phyloP scores from a whole-genome alignment of 2,797 vertebrate species.

The Pangasius krempfi region DNA sequence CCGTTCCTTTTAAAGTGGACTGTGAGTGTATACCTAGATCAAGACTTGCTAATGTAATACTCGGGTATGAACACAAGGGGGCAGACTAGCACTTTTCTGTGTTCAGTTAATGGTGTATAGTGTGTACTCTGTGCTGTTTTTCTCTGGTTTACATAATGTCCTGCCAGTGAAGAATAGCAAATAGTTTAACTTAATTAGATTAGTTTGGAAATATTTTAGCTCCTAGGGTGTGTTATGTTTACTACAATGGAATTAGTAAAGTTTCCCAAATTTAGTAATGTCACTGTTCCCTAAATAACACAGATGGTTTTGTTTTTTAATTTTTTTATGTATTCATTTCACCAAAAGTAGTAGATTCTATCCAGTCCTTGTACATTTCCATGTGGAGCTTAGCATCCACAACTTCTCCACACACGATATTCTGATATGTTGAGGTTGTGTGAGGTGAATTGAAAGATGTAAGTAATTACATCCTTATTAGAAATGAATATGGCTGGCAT shows the following conservation, averaged over 20 bases:
- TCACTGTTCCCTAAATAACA: neutral
- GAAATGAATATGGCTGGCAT: constrained; percentile 29
- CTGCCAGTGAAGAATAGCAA: neutral
- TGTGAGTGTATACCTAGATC: neutral
- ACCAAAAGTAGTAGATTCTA: neutral
- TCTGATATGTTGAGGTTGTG: constrained; percentile 5
- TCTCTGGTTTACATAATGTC: neutral
- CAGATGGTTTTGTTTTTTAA: too few species aligned
- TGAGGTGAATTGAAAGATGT: constrained; percentile 40
- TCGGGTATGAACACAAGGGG: constrained; percentile 63
- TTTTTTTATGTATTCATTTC: neutral
- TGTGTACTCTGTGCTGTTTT: too few species aligned
- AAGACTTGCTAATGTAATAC: constrained; percentile 47
- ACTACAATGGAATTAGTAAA: neutral
- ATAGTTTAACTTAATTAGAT: neutral
- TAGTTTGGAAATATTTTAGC: neutral
- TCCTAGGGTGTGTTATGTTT: neutral
- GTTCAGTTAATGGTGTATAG: too few species aligned
- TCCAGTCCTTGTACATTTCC: neutral
- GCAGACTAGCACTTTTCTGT: constrained; percentile 54
- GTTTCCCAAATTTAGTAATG: neutral
- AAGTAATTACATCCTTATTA: constrained; percentile 48
- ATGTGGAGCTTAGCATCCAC: constrained; percentile 1
- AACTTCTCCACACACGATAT: neutral
- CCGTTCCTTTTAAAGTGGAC: neutral